These are phyloP conservation scores for Gryllus bimaculatus DNA, from an alignment of 1,140 invertebrate genomes.

Conservation along the genomic window DNA sequence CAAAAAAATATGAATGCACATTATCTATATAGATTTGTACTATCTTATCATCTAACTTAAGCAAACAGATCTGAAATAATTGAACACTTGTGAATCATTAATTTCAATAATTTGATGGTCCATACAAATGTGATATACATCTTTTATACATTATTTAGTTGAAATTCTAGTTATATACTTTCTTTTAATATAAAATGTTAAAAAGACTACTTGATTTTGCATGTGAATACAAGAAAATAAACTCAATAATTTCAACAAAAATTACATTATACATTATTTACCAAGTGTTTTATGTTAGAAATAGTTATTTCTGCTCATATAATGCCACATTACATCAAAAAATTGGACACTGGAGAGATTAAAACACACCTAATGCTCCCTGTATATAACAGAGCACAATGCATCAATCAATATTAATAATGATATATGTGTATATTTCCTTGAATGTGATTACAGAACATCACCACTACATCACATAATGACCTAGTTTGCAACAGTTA, in stretches of 20 bases:
- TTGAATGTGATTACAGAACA: neutral
- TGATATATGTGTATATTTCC: neutral
- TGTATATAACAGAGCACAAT: neutral
- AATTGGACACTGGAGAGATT: neutral
- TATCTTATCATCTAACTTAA: slow-evolving; percentile 1
- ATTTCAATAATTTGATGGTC: slow-evolving; percentile 1
- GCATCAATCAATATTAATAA: neutral
- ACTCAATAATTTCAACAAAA: neutral
- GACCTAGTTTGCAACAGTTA: neutral
- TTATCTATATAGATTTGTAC: neutral
- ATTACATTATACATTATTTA: neutral
- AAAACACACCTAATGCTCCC: slow-evolving; percentile 1
- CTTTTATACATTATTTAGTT: neutral
- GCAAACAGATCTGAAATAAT: neutral
- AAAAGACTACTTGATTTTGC: neutral
- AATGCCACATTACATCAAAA: neutral
- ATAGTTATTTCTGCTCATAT: neutral
- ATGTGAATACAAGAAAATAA: neutral
- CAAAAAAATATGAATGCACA: slow-evolving; percentile 5
- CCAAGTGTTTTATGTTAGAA: neutral
- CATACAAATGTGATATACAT: neutral
- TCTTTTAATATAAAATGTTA: slow-evolving; percentile 2
- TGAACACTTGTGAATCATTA: neutral
- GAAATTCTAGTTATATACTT: slow-evolving; percentile 1
- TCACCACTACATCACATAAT: neutral